Conservation (phyloP, 2,888 invertebrate species). For the Aleiodes alternator region DNA sequence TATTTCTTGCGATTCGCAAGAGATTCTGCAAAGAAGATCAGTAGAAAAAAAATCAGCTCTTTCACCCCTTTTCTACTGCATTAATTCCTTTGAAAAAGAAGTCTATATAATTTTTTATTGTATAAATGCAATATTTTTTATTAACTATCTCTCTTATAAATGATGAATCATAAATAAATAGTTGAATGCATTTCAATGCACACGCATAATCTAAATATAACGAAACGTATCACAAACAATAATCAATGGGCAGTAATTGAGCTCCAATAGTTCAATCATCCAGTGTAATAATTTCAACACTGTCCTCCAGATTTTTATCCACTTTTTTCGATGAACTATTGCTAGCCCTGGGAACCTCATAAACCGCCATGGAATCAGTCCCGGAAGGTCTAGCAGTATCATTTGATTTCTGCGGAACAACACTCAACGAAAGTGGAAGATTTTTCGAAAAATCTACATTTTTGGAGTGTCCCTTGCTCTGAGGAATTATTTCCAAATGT, state of each 20-base stretch:
- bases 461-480: conserved; percentile 64
- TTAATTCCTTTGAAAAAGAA: no score
- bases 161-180: conserved; percentile 15
- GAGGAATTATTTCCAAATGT: conserved; percentile 72
- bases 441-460: conserved; percentile 64
- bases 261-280: conserved; percentile 63
- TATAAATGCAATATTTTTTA: conserved; percentile 8
- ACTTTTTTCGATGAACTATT: conserved; percentile 57
- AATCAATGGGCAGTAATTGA: neutral
- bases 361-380: conserved; percentile 62
- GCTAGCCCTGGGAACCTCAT: conserved; percentile 62
- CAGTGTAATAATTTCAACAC: conserved; percentile 71
- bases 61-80: no score
- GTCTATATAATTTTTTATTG: neutral
- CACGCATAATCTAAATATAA: neutral
- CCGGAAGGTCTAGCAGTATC: conserved; percentile 59
- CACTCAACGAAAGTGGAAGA: conserved; percentile 59
- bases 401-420: conserved; percentile 61
- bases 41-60: no score
- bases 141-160: no score
- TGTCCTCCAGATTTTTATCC: conserved; percentile 63
- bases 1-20: no score
- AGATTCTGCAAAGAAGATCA: no score
- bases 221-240: conserved; percentile 18
- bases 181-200: neutral